Conservation (phyloP, 2,888 invertebrate genomes). For the Drosophila nr. fundita region DNA sequence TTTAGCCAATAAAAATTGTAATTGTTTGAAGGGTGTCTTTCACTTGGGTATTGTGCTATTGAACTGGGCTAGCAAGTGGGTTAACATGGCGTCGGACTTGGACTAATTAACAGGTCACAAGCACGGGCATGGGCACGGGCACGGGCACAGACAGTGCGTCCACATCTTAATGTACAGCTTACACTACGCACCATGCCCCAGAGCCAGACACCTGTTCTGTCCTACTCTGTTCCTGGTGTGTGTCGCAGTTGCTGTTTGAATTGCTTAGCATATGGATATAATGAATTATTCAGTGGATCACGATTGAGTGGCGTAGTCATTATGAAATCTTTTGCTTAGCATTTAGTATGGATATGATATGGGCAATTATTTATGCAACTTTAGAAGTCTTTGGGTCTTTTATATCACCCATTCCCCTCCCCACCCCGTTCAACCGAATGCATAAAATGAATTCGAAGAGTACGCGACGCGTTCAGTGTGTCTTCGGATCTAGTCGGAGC, state of each 20-base stretch:
- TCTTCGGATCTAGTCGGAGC: slow-evolving; percentile 59
- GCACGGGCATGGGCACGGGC: slow-evolving; percentile 22
- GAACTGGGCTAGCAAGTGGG: slow-evolving; percentile 50
- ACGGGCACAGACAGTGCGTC: slow-evolving; percentile 9
- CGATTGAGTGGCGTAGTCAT: slow-evolving; percentile 38
- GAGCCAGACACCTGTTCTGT: slow-evolving; percentile 38
- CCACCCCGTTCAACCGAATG: slow-evolving; percentile 27
- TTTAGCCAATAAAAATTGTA: not conserved
- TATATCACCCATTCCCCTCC: slow-evolving; percentile 17
- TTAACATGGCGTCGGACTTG: slow-evolving; percentile 57
- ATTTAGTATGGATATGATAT: slow-evolving; percentile 52
- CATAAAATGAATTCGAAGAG: slow-evolving; percentile 61
- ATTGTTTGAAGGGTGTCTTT: not conserved
- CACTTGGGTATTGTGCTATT: slow-evolving; percentile 25
- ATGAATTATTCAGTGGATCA: slow-evolving; percentile 66
- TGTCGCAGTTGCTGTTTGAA: slow-evolving; percentile 56
- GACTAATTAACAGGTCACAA: slow-evolving; percentile 59
- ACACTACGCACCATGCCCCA: not conserved
- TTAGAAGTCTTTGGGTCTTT: slow-evolving; percentile 21
- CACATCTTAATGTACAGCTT: slow-evolving; percentile 1
- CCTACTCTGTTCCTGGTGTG: slow-evolving; percentile 27
- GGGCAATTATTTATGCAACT: slow-evolving; percentile 63
- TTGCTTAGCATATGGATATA: slow-evolving; percentile 52
- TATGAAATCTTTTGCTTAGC: slow-evolving; percentile 43
- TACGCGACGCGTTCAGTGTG: slow-evolving; percentile 69